A percentile compares a stretch with the other conserved stretches of the same genome.
phyloP scores from a whole-genome alignment of 1,140 invertebrate genomes.

The Tetramorium simillimum region DNA sequence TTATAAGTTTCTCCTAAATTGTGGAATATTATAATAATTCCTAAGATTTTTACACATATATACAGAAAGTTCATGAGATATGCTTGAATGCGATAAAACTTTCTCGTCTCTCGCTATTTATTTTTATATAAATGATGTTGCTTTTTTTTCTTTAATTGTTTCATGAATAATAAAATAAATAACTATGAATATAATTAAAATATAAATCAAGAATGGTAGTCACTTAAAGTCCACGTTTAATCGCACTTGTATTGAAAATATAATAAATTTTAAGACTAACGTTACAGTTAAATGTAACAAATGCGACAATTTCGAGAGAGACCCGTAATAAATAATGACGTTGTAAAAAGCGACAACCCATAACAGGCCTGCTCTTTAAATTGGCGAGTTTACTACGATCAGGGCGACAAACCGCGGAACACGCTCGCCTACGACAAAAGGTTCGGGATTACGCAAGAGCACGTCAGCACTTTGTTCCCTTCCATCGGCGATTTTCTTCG shows the following conservation, averaged over 20 bases:
- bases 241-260: background rate
- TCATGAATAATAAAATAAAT: background rate
- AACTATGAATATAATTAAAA: background rate
- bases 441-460: slow-evolving; percentile 31
- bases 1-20: slow-evolving; percentile 40
- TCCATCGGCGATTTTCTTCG: slow-evolving; percentile 41
- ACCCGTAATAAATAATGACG: background rate
- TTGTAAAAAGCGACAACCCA: slow-evolving; percentile 4
- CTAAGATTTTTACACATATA: background rate
- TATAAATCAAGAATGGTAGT: background rate
- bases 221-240: background rate
- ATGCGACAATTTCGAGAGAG: background rate
- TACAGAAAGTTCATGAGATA: background rate
- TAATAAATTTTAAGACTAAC: background rate
- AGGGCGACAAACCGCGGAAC: slow-evolving; percentile 7
- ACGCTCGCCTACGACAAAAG: slow-evolving; percentile 41
- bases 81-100: background rate
- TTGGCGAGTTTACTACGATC: slow-evolving; percentile 15
- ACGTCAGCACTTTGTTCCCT: slow-evolving; percentile 52
- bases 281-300: background rate
- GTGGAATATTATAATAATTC: slow-evolving; percentile 2
- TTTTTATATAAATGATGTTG: background rate
- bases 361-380: background rate
- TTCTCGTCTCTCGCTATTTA: background rate
- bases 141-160: background rate